Base-by-base conservation (phyloP, 2,797 vertebrate species). In the Periparus ater region DNA sequence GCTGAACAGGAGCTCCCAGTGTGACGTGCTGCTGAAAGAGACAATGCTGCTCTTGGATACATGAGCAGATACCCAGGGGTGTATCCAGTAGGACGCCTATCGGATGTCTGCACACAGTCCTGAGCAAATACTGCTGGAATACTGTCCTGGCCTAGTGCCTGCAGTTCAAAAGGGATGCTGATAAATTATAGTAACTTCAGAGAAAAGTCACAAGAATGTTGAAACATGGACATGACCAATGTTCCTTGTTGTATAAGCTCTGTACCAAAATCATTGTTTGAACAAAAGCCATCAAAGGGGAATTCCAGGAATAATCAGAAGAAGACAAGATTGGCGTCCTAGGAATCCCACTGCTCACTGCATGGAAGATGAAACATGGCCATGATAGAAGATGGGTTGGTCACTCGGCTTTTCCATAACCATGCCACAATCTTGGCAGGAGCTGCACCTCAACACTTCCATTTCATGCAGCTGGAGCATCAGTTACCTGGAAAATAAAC, bases 1-100 rank as follows among this genome's bases (percentile, higher is more conserved):
- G 90, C 94, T 75, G 88, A 85, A 93, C 79, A 76, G 86, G 60
- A 94, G 85, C 75, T 91, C 63, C 63, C 57, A 42, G 20, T 36
- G 86, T 65, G 88, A 92, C 78, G 78, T 3, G 4, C 45, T 76
- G 71, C 92, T 89, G 9, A 48, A 72, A 65, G 75, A 93, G 74
- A 87, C 88, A 96, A 83, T 82, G 67, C 63, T 79, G 60, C 91
- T 85, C 71, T 76, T 61, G 72, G 71, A 71, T 30, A 63, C 73
- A 73, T 1, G 58, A 73, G 66, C 67, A 38, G 20, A 73, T 38
- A 84, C 22, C 38, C 70, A 73, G 85, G 77, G 54, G 21, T 76
- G 8, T 40, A 89, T 71, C 61, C 71, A 71, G 50, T 9, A 71
- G 60, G 63, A 72, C 2, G 10, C 47, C 38, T 95, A 73, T 70